Conservation (phyloP, 2,888 invertebrate genomes). For the Lasioglossum lativentre region DNA sequence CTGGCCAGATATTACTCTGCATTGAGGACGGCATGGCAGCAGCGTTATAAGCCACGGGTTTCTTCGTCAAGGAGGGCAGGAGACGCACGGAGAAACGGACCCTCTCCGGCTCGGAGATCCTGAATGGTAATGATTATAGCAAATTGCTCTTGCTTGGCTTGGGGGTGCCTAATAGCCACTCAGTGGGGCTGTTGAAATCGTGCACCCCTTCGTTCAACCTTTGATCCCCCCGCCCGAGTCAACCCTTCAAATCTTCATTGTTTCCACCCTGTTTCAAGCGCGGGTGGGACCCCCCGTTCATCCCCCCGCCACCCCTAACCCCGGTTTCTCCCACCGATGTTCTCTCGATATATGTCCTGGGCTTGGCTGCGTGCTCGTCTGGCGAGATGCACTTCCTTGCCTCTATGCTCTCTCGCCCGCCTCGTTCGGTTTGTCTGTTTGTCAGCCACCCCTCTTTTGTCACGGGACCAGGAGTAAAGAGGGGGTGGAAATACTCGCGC, state of each 20-base stretch:
- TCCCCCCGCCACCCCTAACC: slow-evolving; percentile 31
- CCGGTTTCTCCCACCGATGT: slow-evolving; percentile 45
- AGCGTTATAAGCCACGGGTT: slow-evolving; percentile 62
- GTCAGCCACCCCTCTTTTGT: slow-evolving; percentile 46
- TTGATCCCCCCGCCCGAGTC: slow-evolving; percentile 82
- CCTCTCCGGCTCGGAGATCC: slow-evolving; percentile 76
- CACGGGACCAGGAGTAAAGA: not conserved
- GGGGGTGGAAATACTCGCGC: slow-evolving; percentile 29
- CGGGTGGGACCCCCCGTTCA: slow-evolving; percentile 49
- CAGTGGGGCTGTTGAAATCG: slow-evolving; percentile 81
- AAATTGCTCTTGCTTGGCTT: slow-evolving; percentile 81
- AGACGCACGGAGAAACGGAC: slow-evolving; percentile 73
- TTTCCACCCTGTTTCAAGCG: slow-evolving; percentile 75
- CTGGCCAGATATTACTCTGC: slow-evolving; percentile 65
- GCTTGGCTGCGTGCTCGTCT: slow-evolving; percentile 50
- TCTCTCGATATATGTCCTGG: slow-evolving; percentile 69
- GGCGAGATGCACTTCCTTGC: slow-evolving; percentile 39
- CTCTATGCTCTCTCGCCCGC: slow-evolving; percentile 17
- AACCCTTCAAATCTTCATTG: slow-evolving; percentile 80
- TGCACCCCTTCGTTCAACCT: slow-evolving; percentile 81
- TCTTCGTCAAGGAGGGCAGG: slow-evolving; percentile 67
- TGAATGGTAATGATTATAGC: slow-evolving; percentile 83
- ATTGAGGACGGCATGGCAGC: slow-evolving; percentile 56
- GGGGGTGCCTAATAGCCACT: slow-evolving; percentile 83
- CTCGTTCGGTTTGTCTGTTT: slow-evolving; percentile 38